Evolutionary conservation across 2,797 vertebrate species (phyloP).

Genomic region (Etheostoma perlongum): DNA sequence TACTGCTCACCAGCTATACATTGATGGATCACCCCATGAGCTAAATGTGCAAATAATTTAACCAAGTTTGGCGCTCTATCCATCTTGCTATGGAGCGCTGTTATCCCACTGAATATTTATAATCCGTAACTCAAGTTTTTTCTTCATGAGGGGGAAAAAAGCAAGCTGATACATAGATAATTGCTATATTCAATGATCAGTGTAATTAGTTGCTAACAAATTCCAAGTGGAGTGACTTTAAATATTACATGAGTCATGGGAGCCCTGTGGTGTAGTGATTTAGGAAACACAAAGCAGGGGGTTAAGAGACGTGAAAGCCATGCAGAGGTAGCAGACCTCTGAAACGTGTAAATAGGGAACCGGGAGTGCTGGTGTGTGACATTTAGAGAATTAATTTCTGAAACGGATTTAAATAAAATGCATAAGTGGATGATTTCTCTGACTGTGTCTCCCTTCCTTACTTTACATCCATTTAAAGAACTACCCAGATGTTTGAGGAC

Average conservation of each 20-base stretch:
- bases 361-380: conserved; percentile 37
- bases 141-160: conserved; percentile 73
- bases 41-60: conserved; percentile 77
- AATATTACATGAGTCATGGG: conserved; percentile 75
- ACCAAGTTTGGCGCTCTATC: conserved; percentile 66
- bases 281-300: conserved; percentile 53
- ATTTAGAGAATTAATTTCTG: conserved; percentile 41
- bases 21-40: conserved; percentile 64
- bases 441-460: conserved; percentile 1
- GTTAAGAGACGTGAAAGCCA: conserved; percentile 45
- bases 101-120: conserved; percentile 80
- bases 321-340: conserved; percentile 35
- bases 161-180: conserved; percentile 73
- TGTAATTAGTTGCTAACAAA: conserved; percentile 82
- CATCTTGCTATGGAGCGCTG: conserved; percentile 29
- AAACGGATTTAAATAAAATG: conserved; percentile 29
- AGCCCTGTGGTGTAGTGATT: conserved; percentile 52
- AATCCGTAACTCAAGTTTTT: conserved; percentile 68
- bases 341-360: conserved; percentile 40
- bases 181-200: conserved; percentile 86
- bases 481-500: no score
- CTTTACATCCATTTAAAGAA: no score
- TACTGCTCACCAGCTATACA: conserved; percentile 62
- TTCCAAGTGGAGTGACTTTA: conserved; percentile 77
- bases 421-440: conserved; percentile 14